Percentiles rank a stretch among this genome's conserved stretches.
Conservation (phyloP, 2,113 vertebrate genomes). For the Embiotoca jacksoni region DNA sequence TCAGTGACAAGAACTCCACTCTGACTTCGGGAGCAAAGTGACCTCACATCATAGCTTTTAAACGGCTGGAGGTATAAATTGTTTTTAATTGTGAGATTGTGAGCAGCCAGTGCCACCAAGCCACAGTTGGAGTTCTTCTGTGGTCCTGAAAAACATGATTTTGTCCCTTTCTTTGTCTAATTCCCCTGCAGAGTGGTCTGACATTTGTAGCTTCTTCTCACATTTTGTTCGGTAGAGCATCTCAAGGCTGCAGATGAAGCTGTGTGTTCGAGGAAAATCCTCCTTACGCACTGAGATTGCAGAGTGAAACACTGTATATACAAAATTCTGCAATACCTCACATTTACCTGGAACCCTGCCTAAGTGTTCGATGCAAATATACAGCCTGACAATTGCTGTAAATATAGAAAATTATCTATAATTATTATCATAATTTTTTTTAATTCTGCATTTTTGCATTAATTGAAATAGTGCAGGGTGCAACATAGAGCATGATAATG, state of each 20-base stretch:
- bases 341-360: too few relatives aligned
- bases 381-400: too few relatives aligned
- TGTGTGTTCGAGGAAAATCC: not conserved
- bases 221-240: slow-evolving; percentile 15
- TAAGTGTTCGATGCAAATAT: too few relatives aligned
- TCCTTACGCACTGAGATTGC: not conserved
- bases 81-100: slow-evolving; percentile 1
- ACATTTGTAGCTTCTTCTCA: slow-evolving; percentile 23
- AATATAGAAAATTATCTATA: too few relatives aligned
- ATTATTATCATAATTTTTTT: too few relatives aligned
- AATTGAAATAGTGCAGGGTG: too few relatives aligned
- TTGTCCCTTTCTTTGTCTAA: not conserved
- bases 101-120: not conserved
- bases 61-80: slow-evolving; percentile 8
- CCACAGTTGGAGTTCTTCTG: slow-evolving; percentile 20
- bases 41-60: not conserved
- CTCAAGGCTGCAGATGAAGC: not conserved
- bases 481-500: too few relatives aligned
- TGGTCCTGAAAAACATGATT: slow-evolving; percentile 17
- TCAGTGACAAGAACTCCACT: not conserved
- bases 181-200: not conserved
- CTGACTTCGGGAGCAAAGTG: slow-evolving; percentile 3
- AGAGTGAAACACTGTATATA: not conserved
- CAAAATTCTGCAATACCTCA: not conserved
- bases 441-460: too few relatives aligned